Conservation (phyloP, 2,888 invertebrate genomes). For the Cephus sareptanus region DNA sequence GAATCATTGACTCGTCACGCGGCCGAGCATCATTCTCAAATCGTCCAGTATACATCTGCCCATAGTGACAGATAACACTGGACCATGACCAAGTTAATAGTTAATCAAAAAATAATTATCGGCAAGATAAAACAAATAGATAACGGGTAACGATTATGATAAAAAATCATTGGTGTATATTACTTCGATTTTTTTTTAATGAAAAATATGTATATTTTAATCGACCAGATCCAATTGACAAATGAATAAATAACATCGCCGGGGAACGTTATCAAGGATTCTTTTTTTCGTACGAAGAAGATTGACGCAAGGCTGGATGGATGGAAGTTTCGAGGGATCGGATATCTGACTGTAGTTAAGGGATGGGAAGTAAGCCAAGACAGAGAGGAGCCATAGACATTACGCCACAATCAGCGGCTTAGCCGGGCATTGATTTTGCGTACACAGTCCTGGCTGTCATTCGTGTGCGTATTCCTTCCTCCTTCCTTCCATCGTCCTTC, state of each 20-base stretch:
- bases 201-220: not conserved
- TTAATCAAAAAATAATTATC: not conserved
- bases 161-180: not conserved
- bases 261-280: not conserved
- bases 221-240: not conserved
- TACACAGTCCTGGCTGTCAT: conserved; percentile 49
- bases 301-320: not conserved
- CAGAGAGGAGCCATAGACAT: conserved; percentile 17
- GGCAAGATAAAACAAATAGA: not conserved
- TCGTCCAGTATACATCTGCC: not conserved
- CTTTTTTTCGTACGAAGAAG: not conserved
- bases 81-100: not conserved
- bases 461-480: conserved; percentile 45
- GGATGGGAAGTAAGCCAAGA: conserved; percentile 36
- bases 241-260: not conserved
- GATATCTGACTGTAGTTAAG: not conserved
- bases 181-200: not conserved
- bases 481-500: conserved; percentile 17
- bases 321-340: not conserved
- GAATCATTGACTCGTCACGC: not conserved
- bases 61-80: not conserved
- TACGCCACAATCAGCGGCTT: conserved; percentile 51
- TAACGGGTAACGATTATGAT: not conserved
- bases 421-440: conserved; percentile 60
- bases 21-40: not conserved